A percentile compares a stretch with the other conserved stretches of the same genome.
Conservation (phyloP, 2,113 vertebrate species). For the Piaya cayana region DNA sequence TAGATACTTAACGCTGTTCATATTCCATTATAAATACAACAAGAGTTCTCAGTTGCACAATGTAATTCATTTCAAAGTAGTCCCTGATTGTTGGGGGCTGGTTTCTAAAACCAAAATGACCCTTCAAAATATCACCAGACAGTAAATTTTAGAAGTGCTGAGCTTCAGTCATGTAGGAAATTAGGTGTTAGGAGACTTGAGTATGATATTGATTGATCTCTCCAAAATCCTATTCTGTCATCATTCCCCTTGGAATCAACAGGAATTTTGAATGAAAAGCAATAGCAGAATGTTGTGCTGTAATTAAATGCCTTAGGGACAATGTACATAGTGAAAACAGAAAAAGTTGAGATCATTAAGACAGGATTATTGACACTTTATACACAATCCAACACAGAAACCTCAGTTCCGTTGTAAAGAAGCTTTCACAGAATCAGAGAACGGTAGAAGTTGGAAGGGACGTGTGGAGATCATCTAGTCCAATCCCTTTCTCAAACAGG, state of each 20-base stretch:
- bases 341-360: not conserved
- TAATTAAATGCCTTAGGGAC: not conserved
- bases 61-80: slow-evolving; percentile 7
- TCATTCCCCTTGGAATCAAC: not conserved
- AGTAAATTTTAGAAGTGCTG: not conserved
- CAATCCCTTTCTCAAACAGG: not conserved
- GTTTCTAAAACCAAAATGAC: slow-evolving; percentile 17
- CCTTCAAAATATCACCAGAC: slow-evolving; percentile 8
- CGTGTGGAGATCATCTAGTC: not conserved
- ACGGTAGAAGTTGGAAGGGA: not conserved
- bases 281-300: not conserved
- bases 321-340: not conserved
- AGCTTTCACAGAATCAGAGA: not conserved
- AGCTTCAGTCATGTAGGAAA: not conserved
- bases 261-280: not conserved
- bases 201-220: not conserved
- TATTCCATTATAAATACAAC: not conserved
- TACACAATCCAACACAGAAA: not conserved
- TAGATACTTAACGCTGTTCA: slow-evolving; percentile 12
- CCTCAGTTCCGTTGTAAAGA: not conserved
- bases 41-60: not conserved
- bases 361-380: not conserved
- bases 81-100: not conserved
- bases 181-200: not conserved
- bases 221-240: not conserved